Conservation (phyloP, 2,888 invertebrate genomes). For the Caenorhabditis virilis region DNA sequence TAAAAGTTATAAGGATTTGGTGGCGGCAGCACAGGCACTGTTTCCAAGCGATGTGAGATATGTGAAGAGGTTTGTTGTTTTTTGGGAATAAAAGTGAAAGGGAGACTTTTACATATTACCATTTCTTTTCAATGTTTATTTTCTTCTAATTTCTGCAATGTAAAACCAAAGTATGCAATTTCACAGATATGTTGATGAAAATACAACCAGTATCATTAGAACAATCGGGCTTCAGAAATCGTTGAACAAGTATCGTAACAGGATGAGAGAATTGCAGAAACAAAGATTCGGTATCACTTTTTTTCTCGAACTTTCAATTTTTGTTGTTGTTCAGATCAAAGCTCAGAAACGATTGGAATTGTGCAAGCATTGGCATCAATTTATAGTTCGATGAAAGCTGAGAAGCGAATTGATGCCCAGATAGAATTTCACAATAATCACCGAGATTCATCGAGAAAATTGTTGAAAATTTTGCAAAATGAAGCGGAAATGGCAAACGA, state of each 20-base stretch:
- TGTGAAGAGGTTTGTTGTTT: background rate
- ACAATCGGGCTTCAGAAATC: constrained; percentile 1
- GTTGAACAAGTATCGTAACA: background rate
- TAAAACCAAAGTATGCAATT: background rate
- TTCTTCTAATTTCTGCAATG: too few species aligned
- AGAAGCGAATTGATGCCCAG: background rate
- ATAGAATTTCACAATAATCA: background rate
- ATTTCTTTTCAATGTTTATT: too few species aligned
- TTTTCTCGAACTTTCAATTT: background rate
- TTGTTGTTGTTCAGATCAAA: background rate
- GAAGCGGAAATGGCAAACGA: background rate
- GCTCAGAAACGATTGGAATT: background rate
- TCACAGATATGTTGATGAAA: background rate
- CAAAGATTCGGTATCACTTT: background rate
- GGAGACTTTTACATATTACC: too few species aligned
- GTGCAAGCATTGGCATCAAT: background rate
- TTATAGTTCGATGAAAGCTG: background rate
- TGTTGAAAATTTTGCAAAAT: constrained; percentile 1
- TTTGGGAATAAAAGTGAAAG: background rate
- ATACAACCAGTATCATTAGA: background rate
- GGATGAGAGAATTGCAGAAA: background rate
- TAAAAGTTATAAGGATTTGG: background rate
- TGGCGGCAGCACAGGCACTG: background rate
- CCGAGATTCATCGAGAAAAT: background rate
- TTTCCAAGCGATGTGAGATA: background rate